Evolutionary conservation across 2,113 vertebrate species (phyloP).

Genomic region (Phyllostomus hastatus): DNA sequence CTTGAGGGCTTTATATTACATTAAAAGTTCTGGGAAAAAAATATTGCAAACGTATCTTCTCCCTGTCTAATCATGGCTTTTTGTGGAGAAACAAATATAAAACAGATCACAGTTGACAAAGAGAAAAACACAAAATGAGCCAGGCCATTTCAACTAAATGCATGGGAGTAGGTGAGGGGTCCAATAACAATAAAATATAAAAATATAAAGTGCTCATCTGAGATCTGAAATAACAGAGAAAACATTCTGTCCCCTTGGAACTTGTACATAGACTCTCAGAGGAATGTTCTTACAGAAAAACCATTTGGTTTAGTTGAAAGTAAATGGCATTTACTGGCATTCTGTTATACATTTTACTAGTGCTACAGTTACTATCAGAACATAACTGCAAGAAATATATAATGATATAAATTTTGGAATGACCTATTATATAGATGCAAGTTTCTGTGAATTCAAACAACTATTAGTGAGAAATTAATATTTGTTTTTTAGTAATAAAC

Average conservation of each 20-base stretch:
- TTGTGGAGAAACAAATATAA: background rate
- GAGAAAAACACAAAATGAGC: background rate
- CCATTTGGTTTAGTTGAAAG: no score
- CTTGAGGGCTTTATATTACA: background rate
- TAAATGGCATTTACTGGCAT: no score
- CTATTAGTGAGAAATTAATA: background rate
- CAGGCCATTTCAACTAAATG: background rate
- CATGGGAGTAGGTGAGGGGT: accelerated
- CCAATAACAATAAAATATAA: background rate
- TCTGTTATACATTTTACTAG: background rate
- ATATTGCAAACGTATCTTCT: background rate
- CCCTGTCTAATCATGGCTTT: background rate
- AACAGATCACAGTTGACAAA: background rate
- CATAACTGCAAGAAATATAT: background rate
- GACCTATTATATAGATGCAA: background rate
- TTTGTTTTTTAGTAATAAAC: background rate
- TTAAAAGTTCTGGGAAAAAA: background rate
- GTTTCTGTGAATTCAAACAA: background rate
- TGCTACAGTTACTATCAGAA: background rate
- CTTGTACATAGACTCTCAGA: background rate
- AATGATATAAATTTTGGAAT: background rate
- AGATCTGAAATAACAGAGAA: background rate
- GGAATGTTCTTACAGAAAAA: background rate
- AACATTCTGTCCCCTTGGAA: background rate
- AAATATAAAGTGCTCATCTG: background rate